Evolutionary conservation across 2,113 vertebrate species (phyloP).

Genomic region (Ariopsis seemanni): DNA sequence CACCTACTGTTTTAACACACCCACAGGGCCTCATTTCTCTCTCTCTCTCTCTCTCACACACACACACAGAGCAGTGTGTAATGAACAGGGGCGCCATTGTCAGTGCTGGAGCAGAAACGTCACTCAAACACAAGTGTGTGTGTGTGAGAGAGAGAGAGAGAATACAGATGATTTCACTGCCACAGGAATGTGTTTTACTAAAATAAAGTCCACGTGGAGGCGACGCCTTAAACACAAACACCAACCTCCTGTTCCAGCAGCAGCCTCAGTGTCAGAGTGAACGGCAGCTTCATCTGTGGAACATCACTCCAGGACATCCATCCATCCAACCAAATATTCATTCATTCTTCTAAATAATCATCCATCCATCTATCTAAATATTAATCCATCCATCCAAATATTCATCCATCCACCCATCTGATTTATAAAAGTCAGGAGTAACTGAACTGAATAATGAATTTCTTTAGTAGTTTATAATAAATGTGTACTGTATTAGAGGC

Average conservation of each 20-base stretch:
- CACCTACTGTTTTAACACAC: not conserved
- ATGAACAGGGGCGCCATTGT: not conserved
- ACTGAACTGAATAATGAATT: too few relatives aligned
- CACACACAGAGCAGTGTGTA: not conserved
- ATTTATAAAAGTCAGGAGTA: too few relatives aligned
- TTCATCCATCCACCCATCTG: not conserved
- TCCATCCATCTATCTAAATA: not conserved
- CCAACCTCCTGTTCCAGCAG: not conserved
- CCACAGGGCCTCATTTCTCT: not conserved
- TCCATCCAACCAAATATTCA: not conserved
- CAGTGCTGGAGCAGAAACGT: not conserved
- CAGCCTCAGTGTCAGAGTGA: not conserved
- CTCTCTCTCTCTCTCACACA: not conserved
- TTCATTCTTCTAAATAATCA: not conserved
- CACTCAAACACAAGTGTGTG: not conserved
- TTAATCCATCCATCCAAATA: not conserved
- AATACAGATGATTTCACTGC: not conserved
- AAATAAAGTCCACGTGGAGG: constrained; percentile 9
- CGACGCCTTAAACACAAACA: not conserved
- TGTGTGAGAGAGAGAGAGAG: not conserved
- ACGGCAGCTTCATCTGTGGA: not conserved
- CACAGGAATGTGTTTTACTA: constrained; percentile 9
- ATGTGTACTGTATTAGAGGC: too few relatives aligned
- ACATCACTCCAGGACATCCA: not conserved
- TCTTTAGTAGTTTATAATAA: too few relatives aligned